Evolutionary conservation across 2,888 invertebrate genomes (phyloP), one percentile per base, ranked within the genome.

Genomic region (Melieria picta): DNA sequence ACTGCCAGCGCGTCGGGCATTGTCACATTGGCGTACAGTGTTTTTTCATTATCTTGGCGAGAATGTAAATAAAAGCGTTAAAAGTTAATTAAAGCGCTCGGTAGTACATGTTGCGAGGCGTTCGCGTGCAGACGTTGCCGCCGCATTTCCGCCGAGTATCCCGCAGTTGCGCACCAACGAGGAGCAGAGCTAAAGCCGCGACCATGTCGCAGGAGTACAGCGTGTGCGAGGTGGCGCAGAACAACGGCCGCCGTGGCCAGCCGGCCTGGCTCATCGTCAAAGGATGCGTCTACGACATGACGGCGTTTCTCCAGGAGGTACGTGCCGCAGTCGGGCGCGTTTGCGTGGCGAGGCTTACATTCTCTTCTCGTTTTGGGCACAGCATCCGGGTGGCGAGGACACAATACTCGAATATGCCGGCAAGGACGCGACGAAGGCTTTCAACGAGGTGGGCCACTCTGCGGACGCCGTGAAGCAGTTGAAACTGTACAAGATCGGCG

Each of bases 361-460:
- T 30, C 30, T 30, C 30, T 30, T 30, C 30, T 30, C 30, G 30
- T 30, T 30, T 64, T 52, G 13, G 13, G 67, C 72, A 60, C 84
- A 93, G 91, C 93, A 94, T 86, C 93, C 93, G 0, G 93, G 92
- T 0, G 93, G 93, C 0, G 81, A 82, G 0, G 91, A 92, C 43
- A 75, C 90, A 11, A 87, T 93, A 52, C 78, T 86, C 16, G 93
- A 93, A 77, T 90, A 88, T 67, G 93, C 91, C 0, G 93, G 94
- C 7, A 89, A 87, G 77, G 92, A 93, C 82, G 89, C 89, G 4
- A 92, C 92, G 0, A 88, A 88, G 74, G 91, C 88, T 0, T 93
- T 92, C 83, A 89, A 92, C 46, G 89, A 91, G 50, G 89, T 88
- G 0, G 93, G 92, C 0, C 94, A 94, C 86, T 91, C 92, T 0